Percentiles rank a stretch among this genome's conserved stretches.
Conservation (phyloP, 2,797 vertebrate genomes). For the Gambusia yucatana region DNA sequence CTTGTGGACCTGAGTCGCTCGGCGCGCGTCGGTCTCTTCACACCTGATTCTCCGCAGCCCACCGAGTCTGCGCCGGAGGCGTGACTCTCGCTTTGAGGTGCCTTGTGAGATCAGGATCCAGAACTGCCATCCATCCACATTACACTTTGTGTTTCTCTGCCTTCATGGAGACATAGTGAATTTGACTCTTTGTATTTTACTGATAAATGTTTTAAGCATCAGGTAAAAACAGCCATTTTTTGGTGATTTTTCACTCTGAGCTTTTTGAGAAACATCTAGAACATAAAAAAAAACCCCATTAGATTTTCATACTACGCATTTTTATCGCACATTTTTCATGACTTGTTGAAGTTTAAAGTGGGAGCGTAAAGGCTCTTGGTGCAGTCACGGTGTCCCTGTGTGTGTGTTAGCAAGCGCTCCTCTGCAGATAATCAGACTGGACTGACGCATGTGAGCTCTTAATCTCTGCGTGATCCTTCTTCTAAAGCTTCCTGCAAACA, state of each 20-base stretch:
- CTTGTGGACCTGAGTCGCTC: conserved; percentile 74
- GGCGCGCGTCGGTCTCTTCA: neutral
- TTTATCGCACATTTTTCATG: conserved; percentile 1
- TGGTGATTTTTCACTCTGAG: neutral
- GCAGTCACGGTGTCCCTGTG: neutral
- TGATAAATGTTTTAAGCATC: conserved; percentile 20
- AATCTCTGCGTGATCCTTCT: conserved; percentile 41
- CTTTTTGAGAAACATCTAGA: conserved; percentile 7
- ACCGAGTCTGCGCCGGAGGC: conserved; percentile 13
- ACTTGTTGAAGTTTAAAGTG: neutral
- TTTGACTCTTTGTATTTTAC: conserved; percentile 42
- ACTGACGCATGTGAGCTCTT: conserved; percentile 41
- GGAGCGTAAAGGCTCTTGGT: neutral
- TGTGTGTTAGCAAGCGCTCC: neutral
- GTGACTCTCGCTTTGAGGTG: conserved; percentile 13
- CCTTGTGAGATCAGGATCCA: conserved; percentile 19
- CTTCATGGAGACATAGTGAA: conserved; percentile 40
- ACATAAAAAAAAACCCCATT: neutral
- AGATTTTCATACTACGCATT: conserved; percentile 5
- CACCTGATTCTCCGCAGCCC: conserved; percentile 17
- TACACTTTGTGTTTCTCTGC: conserved; percentile 37
- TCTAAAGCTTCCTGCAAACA: conserved; percentile 50
- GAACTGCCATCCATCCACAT: conserved; percentile 26
- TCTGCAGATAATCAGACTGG: conserved; percentile 15
- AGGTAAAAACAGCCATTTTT: neutral